phyloP scores from a whole-genome alignment of 1,140 invertebrate genomes.

The Glomeris maerens region DNA sequence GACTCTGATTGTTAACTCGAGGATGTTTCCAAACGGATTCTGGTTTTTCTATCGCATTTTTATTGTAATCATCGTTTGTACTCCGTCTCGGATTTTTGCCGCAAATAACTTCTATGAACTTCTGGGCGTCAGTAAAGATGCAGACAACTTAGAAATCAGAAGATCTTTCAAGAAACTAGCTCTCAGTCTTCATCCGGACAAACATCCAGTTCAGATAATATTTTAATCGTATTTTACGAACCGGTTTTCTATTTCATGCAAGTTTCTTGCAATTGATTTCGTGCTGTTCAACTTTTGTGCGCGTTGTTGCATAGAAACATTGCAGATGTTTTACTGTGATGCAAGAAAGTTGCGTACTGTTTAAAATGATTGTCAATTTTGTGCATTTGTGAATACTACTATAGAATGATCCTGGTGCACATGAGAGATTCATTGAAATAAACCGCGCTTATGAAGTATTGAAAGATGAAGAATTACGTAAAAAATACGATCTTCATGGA shows the following conservation, averaged over 20 bases:
- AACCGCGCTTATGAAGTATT: conserved; percentile 69
- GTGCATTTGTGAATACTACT: background rate
- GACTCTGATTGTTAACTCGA: no score
- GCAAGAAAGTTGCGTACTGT: conserved; percentile 2
- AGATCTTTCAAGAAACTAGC: conserved; percentile 69
- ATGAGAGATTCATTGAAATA: conserved; percentile 58
- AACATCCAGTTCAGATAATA: no score
- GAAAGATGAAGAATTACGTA: conserved; percentile 62
- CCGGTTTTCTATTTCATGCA: background rate
- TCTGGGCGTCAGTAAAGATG: conserved; percentile 50
- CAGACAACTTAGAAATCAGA: conserved; percentile 55
- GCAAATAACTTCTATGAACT: conserved; percentile 48
- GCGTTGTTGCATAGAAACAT: background rate
- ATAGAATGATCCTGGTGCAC: no score
- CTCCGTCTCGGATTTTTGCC: background rate
- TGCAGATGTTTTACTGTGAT: background rate
- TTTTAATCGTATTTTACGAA: conserved; percentile 39
- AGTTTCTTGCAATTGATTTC: background rate
- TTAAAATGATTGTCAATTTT: background rate
- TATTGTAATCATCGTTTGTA: no score
- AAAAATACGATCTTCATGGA: conserved; percentile 64
- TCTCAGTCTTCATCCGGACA: conserved; percentile 65
- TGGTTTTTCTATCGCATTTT: no score
- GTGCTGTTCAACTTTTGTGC: background rate
- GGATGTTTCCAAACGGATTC: no score